A percentile compares a stretch with the other conserved stretches of the same genome.
phyloP scores from a whole-genome alignment of 2,888 invertebrate species.

The Anthrax anthrax region DNA sequence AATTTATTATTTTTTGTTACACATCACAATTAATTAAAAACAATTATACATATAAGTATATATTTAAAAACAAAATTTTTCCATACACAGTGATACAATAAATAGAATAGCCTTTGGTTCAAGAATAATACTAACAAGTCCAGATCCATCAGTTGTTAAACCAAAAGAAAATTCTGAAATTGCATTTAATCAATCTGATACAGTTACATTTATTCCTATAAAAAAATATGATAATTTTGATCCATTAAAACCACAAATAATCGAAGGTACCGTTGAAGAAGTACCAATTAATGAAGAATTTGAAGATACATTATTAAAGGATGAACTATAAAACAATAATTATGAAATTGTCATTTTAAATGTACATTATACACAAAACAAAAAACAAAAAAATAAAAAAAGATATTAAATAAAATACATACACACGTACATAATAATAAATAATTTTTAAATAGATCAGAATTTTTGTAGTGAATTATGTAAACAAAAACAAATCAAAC shows the following conservation, averaged over 20 bases:
- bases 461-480: no score
- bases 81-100: no score
- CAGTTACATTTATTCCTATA: conserved; percentile 28
- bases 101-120: conserved; percentile 33
- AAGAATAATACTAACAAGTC: conserved; percentile 40
- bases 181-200: conserved; percentile 27
- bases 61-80: no score
- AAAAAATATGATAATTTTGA: not conserved
- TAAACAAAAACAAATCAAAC: no score
- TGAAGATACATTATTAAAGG: not conserved
- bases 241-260: not conserved
- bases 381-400: no score
- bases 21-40: no score
- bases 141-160: conserved; percentile 36
- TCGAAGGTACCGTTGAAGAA: conserved; percentile 27
- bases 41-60: no score
- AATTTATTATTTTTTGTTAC: not conserved
- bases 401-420: no score
- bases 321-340: not conserved
- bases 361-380: no score
- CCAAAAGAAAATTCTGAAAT: conserved; percentile 16
- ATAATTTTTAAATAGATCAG: no score
- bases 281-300: conserved; percentile 19
- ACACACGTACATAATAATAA: no score
- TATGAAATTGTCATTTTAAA: no score